Evolutionary conservation across 2,797 vertebrate genomes (phyloP).

Genomic region (Vireo griseus): DNA sequence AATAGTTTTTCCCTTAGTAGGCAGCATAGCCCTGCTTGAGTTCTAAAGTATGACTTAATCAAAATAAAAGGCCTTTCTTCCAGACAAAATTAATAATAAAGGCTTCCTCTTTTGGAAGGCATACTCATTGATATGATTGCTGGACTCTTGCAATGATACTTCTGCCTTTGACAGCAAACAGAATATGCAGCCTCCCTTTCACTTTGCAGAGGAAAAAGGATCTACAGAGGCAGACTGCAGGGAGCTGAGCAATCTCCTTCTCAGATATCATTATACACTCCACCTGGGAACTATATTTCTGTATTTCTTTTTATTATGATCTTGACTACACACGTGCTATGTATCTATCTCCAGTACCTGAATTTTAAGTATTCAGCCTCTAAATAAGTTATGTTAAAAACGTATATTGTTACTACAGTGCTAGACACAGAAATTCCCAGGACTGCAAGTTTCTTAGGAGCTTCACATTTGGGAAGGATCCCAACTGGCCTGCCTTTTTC

Average conservation of each 20-base stretch:
- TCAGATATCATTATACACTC: background rate
- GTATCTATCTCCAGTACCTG: background rate
- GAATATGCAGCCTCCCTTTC: background rate
- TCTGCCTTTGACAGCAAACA: background rate
- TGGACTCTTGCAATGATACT: background rate
- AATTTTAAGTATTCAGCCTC: background rate
- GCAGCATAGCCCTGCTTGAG: background rate
- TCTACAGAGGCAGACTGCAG: background rate
- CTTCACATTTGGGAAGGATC: background rate
- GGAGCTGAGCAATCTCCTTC: background rate
- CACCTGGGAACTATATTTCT: background rate
- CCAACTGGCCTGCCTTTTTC: background rate
- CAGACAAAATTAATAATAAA: background rate
- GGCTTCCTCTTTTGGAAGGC: background rate
- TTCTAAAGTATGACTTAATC: background rate
- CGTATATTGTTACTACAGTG: background rate
- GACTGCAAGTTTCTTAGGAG: background rate
- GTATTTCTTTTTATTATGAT: background rate
- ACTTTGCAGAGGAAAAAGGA: background rate
- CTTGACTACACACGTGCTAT: background rate
- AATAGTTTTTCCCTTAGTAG: background rate
- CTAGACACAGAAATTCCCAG: background rate
- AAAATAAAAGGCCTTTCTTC: background rate
- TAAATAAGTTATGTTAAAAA: background rate
- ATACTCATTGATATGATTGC: fast-evolving